Conservation (phyloP, 2,797 vertebrate genomes). For the Scolopax rusticola region DNA sequence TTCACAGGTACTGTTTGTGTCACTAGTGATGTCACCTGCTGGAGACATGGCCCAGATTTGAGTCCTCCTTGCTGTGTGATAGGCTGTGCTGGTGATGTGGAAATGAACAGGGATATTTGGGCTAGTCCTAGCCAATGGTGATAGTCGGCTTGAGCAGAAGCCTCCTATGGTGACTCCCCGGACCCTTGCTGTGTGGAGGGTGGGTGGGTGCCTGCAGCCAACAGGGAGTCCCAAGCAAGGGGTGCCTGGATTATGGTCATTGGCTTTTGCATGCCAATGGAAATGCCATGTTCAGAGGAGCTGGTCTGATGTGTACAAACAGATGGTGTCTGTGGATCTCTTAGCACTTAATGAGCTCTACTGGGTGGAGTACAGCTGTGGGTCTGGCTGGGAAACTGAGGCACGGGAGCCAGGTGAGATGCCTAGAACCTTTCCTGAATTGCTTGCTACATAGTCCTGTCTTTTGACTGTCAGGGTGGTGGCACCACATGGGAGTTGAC, state of each 20-base stretch:
- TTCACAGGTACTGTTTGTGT: neutral
- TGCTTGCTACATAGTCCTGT: neutral
- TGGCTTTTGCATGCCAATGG: neutral
- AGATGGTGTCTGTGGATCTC: neutral
- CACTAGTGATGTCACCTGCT: neutral
- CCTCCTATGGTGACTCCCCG: rapidly evolving
- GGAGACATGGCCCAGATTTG: neutral
- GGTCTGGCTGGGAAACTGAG: neutral
- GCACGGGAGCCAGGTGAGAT: rapidly evolving
- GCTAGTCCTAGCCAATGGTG: neutral
- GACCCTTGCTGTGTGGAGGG: neutral
- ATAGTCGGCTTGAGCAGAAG: neutral
- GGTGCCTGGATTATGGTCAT: rapidly evolving
- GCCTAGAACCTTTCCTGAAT: neutral
- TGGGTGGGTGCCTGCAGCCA: neutral
- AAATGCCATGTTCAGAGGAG: rapidly evolving
- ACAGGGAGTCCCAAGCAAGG: rapidly evolving
- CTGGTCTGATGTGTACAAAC: neutral
- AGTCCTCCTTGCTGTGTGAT: neutral
- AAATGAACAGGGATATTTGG: neutral
- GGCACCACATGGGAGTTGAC: rapidly evolving
- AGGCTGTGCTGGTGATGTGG: neutral
- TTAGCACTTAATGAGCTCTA: neutral
- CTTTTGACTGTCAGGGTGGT: neutral
- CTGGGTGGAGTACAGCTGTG: neutral